These are phyloP conservation scores for Ceyx melanurus DNA, from an alignment of 2,113 vertebrate genomes.

Conservation along the genomic window DNA sequence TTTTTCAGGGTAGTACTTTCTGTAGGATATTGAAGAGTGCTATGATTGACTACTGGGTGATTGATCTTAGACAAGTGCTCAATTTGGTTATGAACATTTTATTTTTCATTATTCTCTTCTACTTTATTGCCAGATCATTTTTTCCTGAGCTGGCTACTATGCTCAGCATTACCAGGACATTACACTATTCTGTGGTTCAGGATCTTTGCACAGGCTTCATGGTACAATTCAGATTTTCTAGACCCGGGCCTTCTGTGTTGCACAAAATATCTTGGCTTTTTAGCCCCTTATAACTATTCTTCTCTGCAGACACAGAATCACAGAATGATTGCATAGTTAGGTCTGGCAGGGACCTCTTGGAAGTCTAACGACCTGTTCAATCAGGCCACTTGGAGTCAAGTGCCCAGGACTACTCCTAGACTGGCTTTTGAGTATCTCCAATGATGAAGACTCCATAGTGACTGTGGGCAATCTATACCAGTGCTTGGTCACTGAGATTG, in stretches of 20 bases:
- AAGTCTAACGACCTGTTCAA: neutral
- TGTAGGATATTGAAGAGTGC: neutral
- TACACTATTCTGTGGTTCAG: neutral
- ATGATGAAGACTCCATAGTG: neutral
- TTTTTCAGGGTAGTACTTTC: neutral
- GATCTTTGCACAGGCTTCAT: neutral
- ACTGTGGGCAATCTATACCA: neutral
- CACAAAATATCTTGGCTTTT: neutral
- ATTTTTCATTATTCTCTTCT: neutral
- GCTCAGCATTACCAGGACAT: neutral
- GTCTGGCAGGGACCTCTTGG: neutral
- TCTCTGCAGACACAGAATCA: neutral
- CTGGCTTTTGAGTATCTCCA: accelerated
- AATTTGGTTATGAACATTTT: neutral
- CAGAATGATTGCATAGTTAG: neutral
- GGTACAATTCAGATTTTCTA: neutral
- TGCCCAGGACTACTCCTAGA: neutral
- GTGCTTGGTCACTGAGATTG: neutral
- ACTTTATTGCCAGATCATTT: neutral
- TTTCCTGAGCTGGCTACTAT: neutral
- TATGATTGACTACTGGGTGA: neutral
- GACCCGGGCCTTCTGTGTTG: neutral
- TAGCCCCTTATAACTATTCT: neutral
- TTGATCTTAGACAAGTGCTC: neutral
- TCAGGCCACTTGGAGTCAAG: neutral